Evolutionary conservation across 2,888 invertebrate species (phyloP).

Genomic region (Heliothis peltigera): DNA sequence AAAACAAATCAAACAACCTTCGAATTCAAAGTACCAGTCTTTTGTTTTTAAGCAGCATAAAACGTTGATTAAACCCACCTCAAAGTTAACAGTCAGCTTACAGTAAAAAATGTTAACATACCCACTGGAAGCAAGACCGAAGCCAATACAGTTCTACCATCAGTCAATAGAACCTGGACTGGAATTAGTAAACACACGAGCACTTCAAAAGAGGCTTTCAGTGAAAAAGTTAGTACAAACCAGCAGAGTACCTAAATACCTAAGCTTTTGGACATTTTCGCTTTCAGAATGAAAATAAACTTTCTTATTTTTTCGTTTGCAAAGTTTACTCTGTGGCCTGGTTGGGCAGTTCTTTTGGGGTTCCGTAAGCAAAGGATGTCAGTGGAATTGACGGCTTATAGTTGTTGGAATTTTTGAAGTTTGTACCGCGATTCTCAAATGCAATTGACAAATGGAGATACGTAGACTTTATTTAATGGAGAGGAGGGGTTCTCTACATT

Average conservation of each 20-base stretch:
- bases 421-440: too few species aligned
- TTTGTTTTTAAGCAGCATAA: conserved; percentile 1
- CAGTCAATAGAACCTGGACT: conserved; percentile 12
- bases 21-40: background rate
- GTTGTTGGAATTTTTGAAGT: too few species aligned
- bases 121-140: background rate
- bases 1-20: background rate
- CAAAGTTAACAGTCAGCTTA: background rate
- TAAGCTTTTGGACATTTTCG: conserved; percentile 42
- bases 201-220: conserved; percentile 52
- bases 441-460: too few species aligned
- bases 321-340: conserved; percentile 28
- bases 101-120: background rate
- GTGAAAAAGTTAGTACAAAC: conserved; percentile 48
- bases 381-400: background rate
- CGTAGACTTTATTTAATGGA: too few species aligned
- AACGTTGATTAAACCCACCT: background rate
- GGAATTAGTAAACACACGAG: conserved; percentile 60
- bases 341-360: background rate
- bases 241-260: conserved; percentile 47
- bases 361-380: background rate
- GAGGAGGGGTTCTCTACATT: too few species aligned
- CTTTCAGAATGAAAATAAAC: conserved; percentile 39
- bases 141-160: conserved; percentile 4
- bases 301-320: conserved; percentile 38